A percentile compares a stretch with the other conserved stretches of the same genome.
These are phyloP conservation scores for Spongilla lacustris DNA, from an alignment of 37 sponge, comb jelly and placozoan species.

Conservation along the genomic window DNA sequence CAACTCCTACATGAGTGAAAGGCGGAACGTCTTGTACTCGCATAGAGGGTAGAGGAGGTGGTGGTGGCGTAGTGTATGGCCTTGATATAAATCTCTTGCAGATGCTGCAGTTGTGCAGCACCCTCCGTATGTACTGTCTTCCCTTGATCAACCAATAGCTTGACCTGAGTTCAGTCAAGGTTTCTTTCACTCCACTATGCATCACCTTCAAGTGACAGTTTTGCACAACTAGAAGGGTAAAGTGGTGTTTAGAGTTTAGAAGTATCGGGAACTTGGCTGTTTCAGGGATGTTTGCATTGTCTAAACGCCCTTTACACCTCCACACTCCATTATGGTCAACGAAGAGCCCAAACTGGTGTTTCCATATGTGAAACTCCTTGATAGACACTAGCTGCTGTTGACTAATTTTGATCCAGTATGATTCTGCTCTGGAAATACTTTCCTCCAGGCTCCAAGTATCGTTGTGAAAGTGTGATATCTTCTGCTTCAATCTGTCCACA, in stretches of 20 bases:
- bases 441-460: neutral
- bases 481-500: neutral
- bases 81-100: too few species aligned
- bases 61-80: too few species aligned
- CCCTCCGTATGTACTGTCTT: too few species aligned
- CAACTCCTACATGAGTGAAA: too few species aligned
- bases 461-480: neutral
- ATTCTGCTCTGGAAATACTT: neutral
- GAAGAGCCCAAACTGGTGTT: constrained; percentile 26
- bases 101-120: too few species aligned
- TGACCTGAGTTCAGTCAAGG: too few species aligned
- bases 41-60: too few species aligned
- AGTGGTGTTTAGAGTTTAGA: neutral
- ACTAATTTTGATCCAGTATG: neutral
- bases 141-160: too few species aligned
- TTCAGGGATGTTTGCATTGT: constrained; percentile 24
- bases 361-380: neutral
- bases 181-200: too few species aligned
- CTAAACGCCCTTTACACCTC: constrained; percentile 42
- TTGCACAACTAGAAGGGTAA: neutral
- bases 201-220: too few species aligned
- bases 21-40: too few species aligned
- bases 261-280: constrained; percentile 27
- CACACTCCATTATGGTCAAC: constrained; percentile 14
- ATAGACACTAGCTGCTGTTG: neutral